phyloP scores from a whole-genome alignment of 2,888 invertebrate genomes.

The Caenorhabditis drosophilae region DNA sequence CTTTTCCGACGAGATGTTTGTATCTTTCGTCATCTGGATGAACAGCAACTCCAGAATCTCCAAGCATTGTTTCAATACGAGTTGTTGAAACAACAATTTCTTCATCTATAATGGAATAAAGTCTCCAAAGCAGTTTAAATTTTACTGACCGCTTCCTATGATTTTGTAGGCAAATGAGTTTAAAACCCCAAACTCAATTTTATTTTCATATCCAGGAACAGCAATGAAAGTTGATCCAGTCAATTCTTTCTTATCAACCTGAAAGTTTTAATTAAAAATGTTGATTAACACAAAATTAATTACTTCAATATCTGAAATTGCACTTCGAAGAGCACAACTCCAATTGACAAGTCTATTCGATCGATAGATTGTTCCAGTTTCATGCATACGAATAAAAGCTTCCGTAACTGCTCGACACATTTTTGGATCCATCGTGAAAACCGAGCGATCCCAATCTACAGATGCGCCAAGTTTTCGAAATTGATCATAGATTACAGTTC shows the following conservation, averaged over 20 bases:
- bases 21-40: slow-evolving; percentile 88
- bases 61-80: slow-evolving; percentile 94
- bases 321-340: slow-evolving; percentile 94
- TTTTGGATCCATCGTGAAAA: slow-evolving; percentile 94
- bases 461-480: slow-evolving; percentile 86
- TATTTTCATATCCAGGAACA: slow-evolving; percentile 89
- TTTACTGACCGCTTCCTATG: slow-evolving; percentile 70
- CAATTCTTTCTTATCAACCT: slow-evolving; percentile 91
- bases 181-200: slow-evolving; percentile 91
- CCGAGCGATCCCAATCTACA: slow-evolving; percentile 89
- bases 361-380: slow-evolving; percentile 87
- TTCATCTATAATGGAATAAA: no score
- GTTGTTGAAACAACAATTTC: slow-evolving; percentile 94
- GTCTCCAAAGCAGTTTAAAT: not conserved
- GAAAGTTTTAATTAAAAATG: no score
- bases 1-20: slow-evolving; percentile 67
- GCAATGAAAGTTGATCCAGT: slow-evolving; percentile 82
- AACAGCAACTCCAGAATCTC: slow-evolving; percentile 97
- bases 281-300: no score
- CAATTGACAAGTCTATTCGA: slow-evolving; percentile 89
- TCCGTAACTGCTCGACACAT: slow-evolving; percentile 87
- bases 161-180: slow-evolving; percentile 89
- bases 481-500: slow-evolving; percentile 81
- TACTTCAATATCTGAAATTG: slow-evolving; percentile 98
- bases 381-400: slow-evolving; percentile 89